phyloP scores from a whole-genome alignment of 1,140 invertebrate genomes.

The Pararge aegeria region DNA sequence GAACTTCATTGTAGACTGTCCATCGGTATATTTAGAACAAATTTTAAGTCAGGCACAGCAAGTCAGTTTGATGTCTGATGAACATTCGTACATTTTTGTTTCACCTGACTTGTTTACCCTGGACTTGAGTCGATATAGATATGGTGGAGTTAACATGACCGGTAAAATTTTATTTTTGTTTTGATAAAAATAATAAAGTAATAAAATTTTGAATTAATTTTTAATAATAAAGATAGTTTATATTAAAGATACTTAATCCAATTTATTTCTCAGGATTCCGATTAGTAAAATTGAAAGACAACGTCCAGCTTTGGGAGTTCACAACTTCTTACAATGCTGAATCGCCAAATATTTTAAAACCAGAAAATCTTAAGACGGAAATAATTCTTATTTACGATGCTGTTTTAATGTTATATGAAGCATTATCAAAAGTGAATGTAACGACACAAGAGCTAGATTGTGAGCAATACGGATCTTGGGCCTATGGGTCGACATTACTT shows the following conservation, averaged over 20 bases:
- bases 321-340: constrained; percentile 42
- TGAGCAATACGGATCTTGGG: constrained; percentile 53
- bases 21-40: constrained; percentile 82
- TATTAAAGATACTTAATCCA: neutral
- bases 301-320: constrained; percentile 47
- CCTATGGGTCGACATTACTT: constrained; percentile 54
- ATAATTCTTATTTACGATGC: constrained; percentile 61
- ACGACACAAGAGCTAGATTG: constrained; percentile 37
- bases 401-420: constrained; percentile 46
- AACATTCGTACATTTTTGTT: constrained; percentile 88
- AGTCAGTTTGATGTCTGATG: constrained; percentile 89
- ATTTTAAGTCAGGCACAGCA: constrained; percentile 88
- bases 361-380: constrained; percentile 51
- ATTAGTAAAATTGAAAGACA: constrained; percentile 44
- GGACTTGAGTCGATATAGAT: constrained; percentile 89
- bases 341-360: constrained; percentile 31
- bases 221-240: no score
- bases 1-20: constrained; percentile 91
- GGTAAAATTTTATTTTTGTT: constrained; percentile 50
- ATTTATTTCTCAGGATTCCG: constrained; percentile 14
- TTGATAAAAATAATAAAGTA: no score
- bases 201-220: no score
- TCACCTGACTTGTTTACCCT: constrained; percentile 90
- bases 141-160: constrained; percentile 92
- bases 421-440: constrained; percentile 46